Evolutionary conservation across 2,888 invertebrate genomes (phyloP), one percentile per base, ranked within the genome.

Genomic region (Dascillus cervinus): DNA sequence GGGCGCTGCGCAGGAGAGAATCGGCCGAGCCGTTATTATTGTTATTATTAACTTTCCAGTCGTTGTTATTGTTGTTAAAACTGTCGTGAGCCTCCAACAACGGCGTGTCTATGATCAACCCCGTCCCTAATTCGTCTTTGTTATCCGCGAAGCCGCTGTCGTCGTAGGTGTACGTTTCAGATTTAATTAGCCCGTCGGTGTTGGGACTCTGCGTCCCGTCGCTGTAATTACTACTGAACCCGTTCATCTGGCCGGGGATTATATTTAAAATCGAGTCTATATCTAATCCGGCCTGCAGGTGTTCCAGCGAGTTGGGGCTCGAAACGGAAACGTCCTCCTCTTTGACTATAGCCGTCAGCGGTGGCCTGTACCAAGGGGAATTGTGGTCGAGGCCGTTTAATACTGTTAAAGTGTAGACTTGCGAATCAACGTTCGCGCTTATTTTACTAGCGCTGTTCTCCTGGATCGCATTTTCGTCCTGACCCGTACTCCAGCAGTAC

Each of bases 321-420:
- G 76, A 74, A 6, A 70, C 66, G 4, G 73, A 72, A 29, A 72
- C 75, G 51, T 80, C 79, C 52, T 81, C 66, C 71, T 67, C 83
- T 72, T 46, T 72, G 58, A 63, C 81, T 12, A 56, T 53, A 70
- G 73, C 78, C 75, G 39, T 77, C 71, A 62, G 73, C 70, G 55
- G 80, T 69, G 62, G 71, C 65, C 50, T 71, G 63, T 58, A 71
- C 67, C 60, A 71, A 40, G 53, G 65, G 39, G 53, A 60, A 32
- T 47, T 55, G 58, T 56, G 70, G 62, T 62, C 71, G 49, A 80
- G 79, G 49, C 82, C 83, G 64, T 88, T 87, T 56, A 89, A 75
- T 59, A 88, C 87, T 55, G 88, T 88, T 43, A 89, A 67, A 34
- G 88, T 88, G 62, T 88, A 88, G 56, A 88, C 88, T 60, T 80